A percentile compares a stretch with the other conserved stretches of the same genome.
Conservation (phyloP, 2,888 invertebrate genomes). For the Prosapia bicincta region DNA sequence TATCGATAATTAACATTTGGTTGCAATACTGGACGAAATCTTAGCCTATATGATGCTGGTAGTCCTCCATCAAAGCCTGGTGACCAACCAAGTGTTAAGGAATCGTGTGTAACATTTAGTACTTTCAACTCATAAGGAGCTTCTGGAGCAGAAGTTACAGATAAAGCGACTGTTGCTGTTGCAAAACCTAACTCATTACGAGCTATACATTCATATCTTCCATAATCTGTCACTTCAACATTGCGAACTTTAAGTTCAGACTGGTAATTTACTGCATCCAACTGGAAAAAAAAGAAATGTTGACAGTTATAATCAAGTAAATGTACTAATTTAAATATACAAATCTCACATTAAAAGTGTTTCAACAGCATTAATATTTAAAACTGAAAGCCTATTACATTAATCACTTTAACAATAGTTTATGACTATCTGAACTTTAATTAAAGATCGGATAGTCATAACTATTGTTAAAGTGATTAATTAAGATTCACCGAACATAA, state of each 20-base stretch:
- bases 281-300: constrained; percentile 45
- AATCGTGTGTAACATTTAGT: constrained; percentile 83
- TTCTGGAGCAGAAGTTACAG: constrained; percentile 83
- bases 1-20: constrained; percentile 30
- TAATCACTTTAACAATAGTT: too few relatives aligned
- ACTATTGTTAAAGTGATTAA: too few relatives aligned
- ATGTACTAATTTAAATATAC: too few relatives aligned
- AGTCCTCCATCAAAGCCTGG: constrained; percentile 94
- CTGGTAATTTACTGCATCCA: constrained; percentile 73
- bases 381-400: too few relatives aligned
- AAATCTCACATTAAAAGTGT: too few relatives aligned
- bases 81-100: constrained; percentile 80
- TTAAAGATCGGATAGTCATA: too few relatives aligned
- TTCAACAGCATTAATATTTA: too few relatives aligned
- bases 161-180: constrained; percentile 74
- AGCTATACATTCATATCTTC: constrained; percentile 84
- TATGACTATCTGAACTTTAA: too few relatives aligned
- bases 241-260: constrained; percentile 76
- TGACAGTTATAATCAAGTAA: not conserved
- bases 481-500: too few relatives aligned
- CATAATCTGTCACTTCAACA: constrained; percentile 82
- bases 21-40: constrained; percentile 51
- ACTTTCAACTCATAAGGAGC: constrained; percentile 70
- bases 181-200: constrained; percentile 81
- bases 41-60: constrained; percentile 72